Percentiles rank a stretch among this genome's conserved stretches.
Evolutionary conservation across 2,113 vertebrate genomes (phyloP).

Genomic region (Cyprinodon tularosa): DNA sequence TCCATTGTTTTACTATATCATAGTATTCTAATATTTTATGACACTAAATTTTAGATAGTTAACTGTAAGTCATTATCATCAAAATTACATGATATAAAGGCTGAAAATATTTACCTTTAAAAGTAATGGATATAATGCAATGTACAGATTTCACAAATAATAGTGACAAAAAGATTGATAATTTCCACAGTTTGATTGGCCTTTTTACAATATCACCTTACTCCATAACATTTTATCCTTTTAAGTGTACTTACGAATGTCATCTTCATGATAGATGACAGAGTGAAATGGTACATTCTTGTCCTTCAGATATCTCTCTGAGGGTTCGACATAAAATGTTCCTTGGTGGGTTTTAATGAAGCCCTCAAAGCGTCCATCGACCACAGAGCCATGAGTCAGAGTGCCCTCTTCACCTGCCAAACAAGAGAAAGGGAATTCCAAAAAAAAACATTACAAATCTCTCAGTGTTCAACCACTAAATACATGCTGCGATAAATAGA

Average conservation of each 20-base stretch:
- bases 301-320: conserved; percentile 91
- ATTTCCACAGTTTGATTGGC: background rate
- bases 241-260: conserved; percentile 87
- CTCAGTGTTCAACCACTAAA: background rate
- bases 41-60: background rate
- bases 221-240: background rate
- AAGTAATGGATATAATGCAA: background rate
- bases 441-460: background rate
- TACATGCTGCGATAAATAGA: background rate
- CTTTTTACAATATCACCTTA: no score
- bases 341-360: conserved; percentile 92
- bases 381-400: conserved; percentile 91
- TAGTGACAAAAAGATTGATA: background rate
- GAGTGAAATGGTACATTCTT: conserved; percentile 88
- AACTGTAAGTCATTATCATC: background rate
- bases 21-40: background rate
- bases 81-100: no score
- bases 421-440: background rate
- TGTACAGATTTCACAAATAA: background rate
- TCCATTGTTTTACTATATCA: background rate
- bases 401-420: conserved; percentile 89
- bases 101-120: no score
- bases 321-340: conserved; percentile 94
- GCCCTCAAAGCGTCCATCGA: conserved; percentile 95
- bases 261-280: conserved; percentile 97